A percentile compares a stretch with the other conserved stretches of the same genome.
phyloP scores from a whole-genome alignment of 2,888 invertebrate genomes.

The Volucella inanis region DNA sequence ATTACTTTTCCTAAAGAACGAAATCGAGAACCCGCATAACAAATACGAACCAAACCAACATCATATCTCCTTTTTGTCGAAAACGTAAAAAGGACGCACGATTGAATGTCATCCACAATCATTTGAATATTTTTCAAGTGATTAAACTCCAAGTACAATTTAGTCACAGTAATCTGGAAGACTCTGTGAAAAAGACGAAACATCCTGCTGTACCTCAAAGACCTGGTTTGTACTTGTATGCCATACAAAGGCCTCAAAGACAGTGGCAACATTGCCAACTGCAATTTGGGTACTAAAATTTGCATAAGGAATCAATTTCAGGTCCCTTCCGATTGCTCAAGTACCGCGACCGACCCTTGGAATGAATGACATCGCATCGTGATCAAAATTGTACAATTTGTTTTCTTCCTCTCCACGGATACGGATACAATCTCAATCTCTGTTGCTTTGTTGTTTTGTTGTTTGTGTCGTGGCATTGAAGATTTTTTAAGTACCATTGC shows the following conservation, averaged over 20 bases:
- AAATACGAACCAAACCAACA: conserved; percentile 41
- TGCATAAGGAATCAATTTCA: conserved; percentile 75
- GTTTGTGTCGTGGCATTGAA: conserved; percentile 55
- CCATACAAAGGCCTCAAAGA: conserved; percentile 27
- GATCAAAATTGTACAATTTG: conserved; percentile 71
- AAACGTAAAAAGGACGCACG: conserved; percentile 60
- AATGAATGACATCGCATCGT: conserved; percentile 62
- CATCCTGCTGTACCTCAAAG: neutral
- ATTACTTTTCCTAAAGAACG: conserved; percentile 51
- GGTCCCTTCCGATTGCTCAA: conserved; percentile 63
- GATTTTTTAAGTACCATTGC: conserved; percentile 65
- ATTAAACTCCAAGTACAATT: conserved; percentile 72
- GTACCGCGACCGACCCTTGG: conserved; percentile 31
- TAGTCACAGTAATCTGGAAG: conserved; percentile 68
- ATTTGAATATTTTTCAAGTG: conserved; percentile 75
- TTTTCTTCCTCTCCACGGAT: conserved; percentile 32
- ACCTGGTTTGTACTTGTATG: neutral
- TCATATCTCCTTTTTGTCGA: conserved; percentile 15
- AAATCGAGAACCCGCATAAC: conserved; percentile 67
- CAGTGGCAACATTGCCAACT: conserved; percentile 56
- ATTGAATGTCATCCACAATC: conserved; percentile 71
- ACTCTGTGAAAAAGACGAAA: conserved; percentile 2
- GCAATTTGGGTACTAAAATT: conserved; percentile 73
- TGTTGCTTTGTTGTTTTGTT: conserved; percentile 14
- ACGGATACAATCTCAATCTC: neutral